A percentile compares a stretch with the other conserved stretches of the same genome.
phyloP scores from a whole-genome alignment of 2,797 vertebrate genomes.

The Salmo trutta region DNA sequence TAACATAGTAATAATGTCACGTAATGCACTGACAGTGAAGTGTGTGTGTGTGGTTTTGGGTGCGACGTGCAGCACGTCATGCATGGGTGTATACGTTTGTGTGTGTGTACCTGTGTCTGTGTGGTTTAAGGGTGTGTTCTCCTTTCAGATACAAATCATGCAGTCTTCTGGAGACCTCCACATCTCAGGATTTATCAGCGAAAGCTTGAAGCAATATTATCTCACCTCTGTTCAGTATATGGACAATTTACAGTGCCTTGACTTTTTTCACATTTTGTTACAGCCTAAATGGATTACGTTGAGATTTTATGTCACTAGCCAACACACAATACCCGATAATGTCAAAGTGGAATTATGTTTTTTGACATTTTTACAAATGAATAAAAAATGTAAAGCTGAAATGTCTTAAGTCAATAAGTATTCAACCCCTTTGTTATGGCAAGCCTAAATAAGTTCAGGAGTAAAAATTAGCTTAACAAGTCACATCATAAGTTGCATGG shows the following conservation, averaged over 20 bases:
- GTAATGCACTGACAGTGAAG: neutral
- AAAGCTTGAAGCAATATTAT: neutral
- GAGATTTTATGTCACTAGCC: too few relatives aligned
- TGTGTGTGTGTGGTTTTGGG: slow-evolving; percentile 40
- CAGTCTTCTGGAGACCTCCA: slow-evolving; percentile 68
- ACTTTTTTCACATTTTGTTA: neutral
- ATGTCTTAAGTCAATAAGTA: too few relatives aligned
- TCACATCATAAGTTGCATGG: too few relatives aligned
- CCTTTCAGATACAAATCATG: slow-evolving; percentile 72
- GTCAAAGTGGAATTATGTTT: too few relatives aligned
- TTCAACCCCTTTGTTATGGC: too few relatives aligned
- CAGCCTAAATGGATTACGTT: too few relatives aligned
- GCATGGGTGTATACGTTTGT: slow-evolving; percentile 8
- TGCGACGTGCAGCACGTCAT: slow-evolving; percentile 52
- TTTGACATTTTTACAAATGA: too few relatives aligned
- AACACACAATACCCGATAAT: too few relatives aligned
- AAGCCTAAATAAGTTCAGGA: too few relatives aligned
- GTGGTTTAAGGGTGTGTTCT: slow-evolving; percentile 32
- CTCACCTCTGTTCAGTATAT: neutral
- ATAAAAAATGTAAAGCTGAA: too few relatives aligned
- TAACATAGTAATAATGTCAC: neutral
- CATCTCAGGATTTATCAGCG: slow-evolving; percentile 46
- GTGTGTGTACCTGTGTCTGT: slow-evolving; percentile 59
- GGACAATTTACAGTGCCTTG: neutral
- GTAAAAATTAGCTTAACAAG: too few relatives aligned